phyloP scores from a whole-genome alignment of 2,888 invertebrate genomes.

The Dichetophora obliterata region DNA sequence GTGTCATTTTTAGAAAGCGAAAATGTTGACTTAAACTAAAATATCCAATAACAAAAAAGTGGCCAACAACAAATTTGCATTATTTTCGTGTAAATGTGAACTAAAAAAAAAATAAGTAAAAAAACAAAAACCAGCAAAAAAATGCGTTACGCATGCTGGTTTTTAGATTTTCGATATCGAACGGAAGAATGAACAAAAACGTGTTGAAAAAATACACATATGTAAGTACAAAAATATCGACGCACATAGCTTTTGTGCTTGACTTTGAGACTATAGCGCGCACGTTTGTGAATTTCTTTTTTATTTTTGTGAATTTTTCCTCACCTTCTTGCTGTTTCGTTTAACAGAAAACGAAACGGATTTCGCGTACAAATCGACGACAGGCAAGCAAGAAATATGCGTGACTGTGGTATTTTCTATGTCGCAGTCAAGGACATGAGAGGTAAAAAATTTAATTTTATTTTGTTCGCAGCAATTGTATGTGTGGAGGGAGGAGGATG shows the following conservation, averaged over 20 bases:
- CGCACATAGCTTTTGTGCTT: too few relatives aligned
- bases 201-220: too few relatives aligned
- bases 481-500: too few relatives aligned
- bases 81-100: not conserved
- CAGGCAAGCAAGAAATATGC: not conserved
- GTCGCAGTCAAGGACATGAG: slow-evolving; percentile 13
- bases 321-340: not conserved
- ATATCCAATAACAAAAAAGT: too few relatives aligned
- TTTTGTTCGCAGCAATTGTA: not conserved
- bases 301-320: not conserved
- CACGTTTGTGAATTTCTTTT: not conserved
- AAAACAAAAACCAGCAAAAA: not conserved
- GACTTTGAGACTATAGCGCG: too few relatives aligned
- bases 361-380: not conserved
- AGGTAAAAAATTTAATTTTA: not conserved
- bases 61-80: too few relatives aligned
- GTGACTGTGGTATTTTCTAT: slow-evolving; percentile 5
- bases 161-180: not conserved
- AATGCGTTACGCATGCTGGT: not conserved
- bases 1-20: too few relatives aligned
- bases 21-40: too few relatives aligned
- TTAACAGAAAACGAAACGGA: not conserved
- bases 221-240: too few relatives aligned
- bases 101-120: not conserved
- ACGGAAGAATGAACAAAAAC: too few relatives aligned